Evolutionary conservation across 2,113 vertebrate species (phyloP).

Genomic region (Notothenia coriiceps): DNA sequence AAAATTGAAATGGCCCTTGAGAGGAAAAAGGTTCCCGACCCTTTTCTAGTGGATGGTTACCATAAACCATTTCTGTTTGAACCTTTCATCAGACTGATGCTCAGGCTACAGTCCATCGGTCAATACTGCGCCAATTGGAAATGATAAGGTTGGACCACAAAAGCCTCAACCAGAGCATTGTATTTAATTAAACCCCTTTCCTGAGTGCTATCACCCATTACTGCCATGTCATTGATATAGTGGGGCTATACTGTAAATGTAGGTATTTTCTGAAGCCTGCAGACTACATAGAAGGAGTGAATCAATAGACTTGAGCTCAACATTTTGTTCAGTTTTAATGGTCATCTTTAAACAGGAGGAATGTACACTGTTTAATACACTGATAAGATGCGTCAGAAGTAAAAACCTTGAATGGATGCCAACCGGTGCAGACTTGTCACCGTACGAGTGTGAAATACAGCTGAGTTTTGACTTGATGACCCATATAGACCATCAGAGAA

Average conservation of each 20-base stretch:
- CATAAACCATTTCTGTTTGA: not conserved
- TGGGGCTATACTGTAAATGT: slow-evolving; percentile 15
- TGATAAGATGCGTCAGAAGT: not conserved
- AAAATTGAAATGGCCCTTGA: too few relatives aligned
- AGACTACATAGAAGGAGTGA: slow-evolving; percentile 6
- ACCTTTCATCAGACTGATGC: slow-evolving; percentile 25
- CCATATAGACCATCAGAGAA: slow-evolving; percentile 47
- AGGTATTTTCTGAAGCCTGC: slow-evolving; percentile 5
- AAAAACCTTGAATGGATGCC: slow-evolving; percentile 14
- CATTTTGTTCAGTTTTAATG: not conserved
- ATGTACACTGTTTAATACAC: not conserved
- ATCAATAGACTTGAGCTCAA: slow-evolving; percentile 35
- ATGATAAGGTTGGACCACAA: slow-evolving; percentile 3
- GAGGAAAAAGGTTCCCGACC: too few relatives aligned
- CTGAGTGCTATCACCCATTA: slow-evolving; percentile 17
- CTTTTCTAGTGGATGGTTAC: not conserved
- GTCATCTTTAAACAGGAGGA: not conserved
- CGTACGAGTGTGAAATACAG: slow-evolving; percentile 13
- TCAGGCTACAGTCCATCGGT: slow-evolving; percentile 10
- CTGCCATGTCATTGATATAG: slow-evolving; percentile 53
- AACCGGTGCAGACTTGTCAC: not conserved
- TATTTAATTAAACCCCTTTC: slow-evolving; percentile 45
- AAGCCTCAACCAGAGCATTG: slow-evolving; percentile 22
- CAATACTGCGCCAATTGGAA: slow-evolving; percentile 31
- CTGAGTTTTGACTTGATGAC: slow-evolving; percentile 47